Evolutionary conservation across 2,888 invertebrate genomes (phyloP).

Genomic region (Amblyteles armatorius): DNA sequence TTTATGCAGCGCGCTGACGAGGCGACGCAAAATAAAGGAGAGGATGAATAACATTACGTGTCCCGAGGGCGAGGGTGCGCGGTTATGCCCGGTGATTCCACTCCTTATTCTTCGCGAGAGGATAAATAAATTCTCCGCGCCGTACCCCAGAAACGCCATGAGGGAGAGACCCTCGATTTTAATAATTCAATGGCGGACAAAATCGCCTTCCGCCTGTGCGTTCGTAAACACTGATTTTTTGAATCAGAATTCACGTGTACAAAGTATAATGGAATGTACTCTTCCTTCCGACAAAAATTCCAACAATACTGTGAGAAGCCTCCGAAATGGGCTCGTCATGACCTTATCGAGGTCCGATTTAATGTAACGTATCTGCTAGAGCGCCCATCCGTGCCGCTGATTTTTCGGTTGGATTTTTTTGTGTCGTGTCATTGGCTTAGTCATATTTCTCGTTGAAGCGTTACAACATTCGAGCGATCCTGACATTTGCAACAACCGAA

Average conservation of each 20-base stretch:
- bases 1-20: conserved; percentile 69
- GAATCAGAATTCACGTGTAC: conserved; percentile 1
- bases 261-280: conserved; percentile 23
- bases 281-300: background rate
- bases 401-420: background rate
- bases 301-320: background rate
- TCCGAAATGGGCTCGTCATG: too few relatives aligned
- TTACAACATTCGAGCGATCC: conserved; percentile 20
- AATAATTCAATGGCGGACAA: conserved; percentile 47
- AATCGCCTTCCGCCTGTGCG: conserved; percentile 13
- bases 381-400: too few relatives aligned
- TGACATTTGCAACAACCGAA: conserved; percentile 32
- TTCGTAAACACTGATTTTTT: conserved; percentile 18
- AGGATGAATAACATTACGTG: conserved; percentile 71
- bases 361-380: too few relatives aligned
- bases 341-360: too few relatives aligned
- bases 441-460: background rate
- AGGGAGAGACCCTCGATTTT: conserved; percentile 30
- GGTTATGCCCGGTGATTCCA: conserved; percentile 26
- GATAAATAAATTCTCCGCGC: conserved; percentile 33
- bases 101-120: conserved; percentile 42
- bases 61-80: conserved; percentile 48
- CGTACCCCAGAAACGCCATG: conserved; percentile 9
- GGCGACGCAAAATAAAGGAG: conserved; percentile 69
- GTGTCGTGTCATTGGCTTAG: background rate